Conservation (phyloP, 2,888 invertebrate genomes). For the Tupiocoris notatus region DNA sequence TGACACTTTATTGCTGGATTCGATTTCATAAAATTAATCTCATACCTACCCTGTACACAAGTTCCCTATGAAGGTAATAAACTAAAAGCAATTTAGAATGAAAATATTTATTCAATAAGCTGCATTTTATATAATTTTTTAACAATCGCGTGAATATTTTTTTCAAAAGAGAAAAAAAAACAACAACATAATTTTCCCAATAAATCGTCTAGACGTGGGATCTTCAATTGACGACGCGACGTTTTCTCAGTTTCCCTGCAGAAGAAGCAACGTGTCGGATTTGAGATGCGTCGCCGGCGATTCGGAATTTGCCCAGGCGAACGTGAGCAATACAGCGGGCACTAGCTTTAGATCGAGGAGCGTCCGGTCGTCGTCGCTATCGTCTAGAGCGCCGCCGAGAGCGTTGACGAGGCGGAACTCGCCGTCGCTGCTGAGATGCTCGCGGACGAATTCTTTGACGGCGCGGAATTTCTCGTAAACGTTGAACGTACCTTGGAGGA, state of each 20-base stretch:
- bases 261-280: slow-evolving; percentile 5
- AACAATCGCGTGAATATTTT: too few species aligned
- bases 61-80: too few species aligned
- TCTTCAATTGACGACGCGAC: too few species aligned
- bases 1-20: too few species aligned
- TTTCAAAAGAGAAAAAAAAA: too few species aligned
- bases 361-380: slow-evolving; percentile 68
- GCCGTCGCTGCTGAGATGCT: slow-evolving; percentile 68
- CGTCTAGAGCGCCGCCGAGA: slow-evolving; percentile 64
- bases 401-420: slow-evolving; percentile 71
- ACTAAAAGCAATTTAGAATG: too few species aligned
- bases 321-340: slow-evolving; percentile 78
- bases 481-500: slow-evolving; percentile 84
- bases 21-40: too few species aligned
- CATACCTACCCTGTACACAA: too few species aligned
- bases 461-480: slow-evolving; percentile 74
- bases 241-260: slow-evolving; percentile 8
- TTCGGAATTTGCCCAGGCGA: slow-evolving; percentile 65
- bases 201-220: too few species aligned
- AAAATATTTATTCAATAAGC: too few species aligned
- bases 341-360: slow-evolving; percentile 76
- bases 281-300: slow-evolving; percentile 59
- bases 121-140: too few species aligned
- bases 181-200: too few species aligned
- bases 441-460: slow-evolving; percentile 76